Base-by-base conservation (phyloP, 2,888 invertebrate species). In the Rhagophthalmus giganteus region DNA sequence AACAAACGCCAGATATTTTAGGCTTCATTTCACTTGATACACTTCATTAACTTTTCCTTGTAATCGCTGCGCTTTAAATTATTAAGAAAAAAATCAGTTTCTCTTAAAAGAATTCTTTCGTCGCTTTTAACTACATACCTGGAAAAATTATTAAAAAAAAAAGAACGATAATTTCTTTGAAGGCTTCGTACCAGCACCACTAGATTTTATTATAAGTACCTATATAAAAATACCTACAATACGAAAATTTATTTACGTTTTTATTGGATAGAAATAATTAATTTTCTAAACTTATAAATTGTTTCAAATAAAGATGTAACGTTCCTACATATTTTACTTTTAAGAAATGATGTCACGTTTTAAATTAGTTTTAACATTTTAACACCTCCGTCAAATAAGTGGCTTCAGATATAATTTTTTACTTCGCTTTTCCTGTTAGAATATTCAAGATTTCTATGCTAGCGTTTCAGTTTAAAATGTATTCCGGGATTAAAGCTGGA, bases 401-500 rank as follows among this genome's bases (percentile, higher is more conserved):
- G 20, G 3, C 3, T 20, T 7, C 20, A 20, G 20, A 7, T 20
- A 20, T 30, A 42, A 13, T 16, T 30, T 33, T 33, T 33, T 31
- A n/a, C 31, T 46, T 31, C 30, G 28, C 20, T 37, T 37, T 30
- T 7, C 20, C 11, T 37, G 31, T 26, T 38, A 31, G 37, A 38
- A 38, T 46, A 37, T 38, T 46, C 37, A 38, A 32, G 38, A 51
- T 51, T 45, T 45, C 45, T 45, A 24, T 51, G 38, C 51, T 38
- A 24, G 14, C 46, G 39, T 41, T 52, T 35, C 34, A 40, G 40
- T 52, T 53, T 47, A 46, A 47, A 47, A 41, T 41, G 38, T 53
- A 47, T 53, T 53, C 53, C 28, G 28, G 46, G 53, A 53, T 53
- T 53, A 53, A 53, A 53, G 35, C 46, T 42, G 40, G 47, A 47